Conservation (phyloP, 2,888 invertebrate genomes). For the Lepetodrilus schrolli region DNA sequence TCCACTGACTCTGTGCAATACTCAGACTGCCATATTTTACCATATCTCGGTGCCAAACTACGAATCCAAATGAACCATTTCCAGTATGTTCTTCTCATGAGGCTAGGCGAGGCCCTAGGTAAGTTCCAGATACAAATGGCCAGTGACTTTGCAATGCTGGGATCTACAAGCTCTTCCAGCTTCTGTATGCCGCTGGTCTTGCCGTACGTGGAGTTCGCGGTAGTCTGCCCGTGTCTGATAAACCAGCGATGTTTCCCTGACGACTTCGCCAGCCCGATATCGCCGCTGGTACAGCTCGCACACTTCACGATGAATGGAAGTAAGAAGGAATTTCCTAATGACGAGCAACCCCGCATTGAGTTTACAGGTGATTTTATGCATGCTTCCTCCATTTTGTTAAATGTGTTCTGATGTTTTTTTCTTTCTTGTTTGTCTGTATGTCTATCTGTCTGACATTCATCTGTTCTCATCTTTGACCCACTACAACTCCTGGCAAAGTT, state of each 20-base stretch:
- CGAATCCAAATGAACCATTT: conserved; percentile 94
- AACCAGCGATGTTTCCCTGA: conserved; percentile 46
- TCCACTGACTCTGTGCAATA: conserved; percentile 46
- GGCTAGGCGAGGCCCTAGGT: conserved; percentile 85
- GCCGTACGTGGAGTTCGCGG: conserved; percentile 88
- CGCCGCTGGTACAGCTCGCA: conserved; percentile 11
- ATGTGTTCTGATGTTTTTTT: no score
- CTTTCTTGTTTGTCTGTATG: no score
- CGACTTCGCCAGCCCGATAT: conserved; percentile 41
- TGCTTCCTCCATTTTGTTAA: no score
- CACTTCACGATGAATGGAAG: background rate
- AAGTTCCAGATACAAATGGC: conserved; percentile 63
- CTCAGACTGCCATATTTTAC: conserved; percentile 84
- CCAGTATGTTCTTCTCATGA: conserved; percentile 90
- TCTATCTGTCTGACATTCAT: no score
- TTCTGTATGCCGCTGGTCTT: conserved; percentile 81
- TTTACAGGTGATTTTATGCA: background rate
- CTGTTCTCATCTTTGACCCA: no score
- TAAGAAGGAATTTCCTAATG: background rate
- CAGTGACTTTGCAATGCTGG: conserved; percentile 79
- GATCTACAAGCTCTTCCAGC: conserved; percentile 28
- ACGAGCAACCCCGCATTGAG: conserved; percentile 2
- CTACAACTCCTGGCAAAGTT: no score
- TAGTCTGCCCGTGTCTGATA: conserved; percentile 78
- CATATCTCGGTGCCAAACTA: conserved; percentile 87